Evolutionary conservation across 2,888 invertebrate genomes (phyloP), one percentile per base, ranked within the genome.

Genomic region (Lochmaea crataegi): DNA sequence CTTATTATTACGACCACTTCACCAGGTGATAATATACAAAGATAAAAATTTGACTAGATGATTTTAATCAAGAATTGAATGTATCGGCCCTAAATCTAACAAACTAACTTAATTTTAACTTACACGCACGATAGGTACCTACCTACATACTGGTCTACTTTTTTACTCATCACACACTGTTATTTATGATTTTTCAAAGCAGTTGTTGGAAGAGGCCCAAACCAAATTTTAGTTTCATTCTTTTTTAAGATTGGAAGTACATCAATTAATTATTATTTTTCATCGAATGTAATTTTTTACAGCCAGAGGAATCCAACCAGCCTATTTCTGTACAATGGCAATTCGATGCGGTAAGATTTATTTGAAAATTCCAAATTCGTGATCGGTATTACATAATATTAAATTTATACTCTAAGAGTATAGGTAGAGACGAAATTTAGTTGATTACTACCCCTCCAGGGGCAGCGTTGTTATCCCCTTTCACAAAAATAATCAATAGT

Each of bases 241-340:
- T 68, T 22, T 69, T 22, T 63, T 51, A 69, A 63, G 51, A 69
- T 63, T 69, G 68, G 68, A 69, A 69, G 56, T 53, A 41, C 16
- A 32, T 61, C 42, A 11, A 16, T 66, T 66, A 56, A 41, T 57
- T 56, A 68, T 70, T 60, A 32, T 53, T 63, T 57, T 67, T 70
- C 61, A 57, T 69, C 58, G 53, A 68, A 71, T 74, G 51, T 63
- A 53, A 68, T 74, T 72, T 78, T 78, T 78, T 78, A 65, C 78
- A 78, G 78, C 75, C 75, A 68, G 78, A 78, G 73, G 78, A 78
- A 60, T 42, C 76, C 71, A 75, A 76, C 73, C 74, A 76, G 71
- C 78, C 78, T 53, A 75, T 78, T 67, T 76, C 78, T 57, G 75
- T 78, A 18, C 78, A 78, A 68, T 78, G 78, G 78, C 78, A 78